A percentile compares a stretch with the other conserved stretches of the same genome.
phyloP scores from a whole-genome alignment of 2,888 invertebrate genomes.

The Melinaea marsaeus region DNA sequence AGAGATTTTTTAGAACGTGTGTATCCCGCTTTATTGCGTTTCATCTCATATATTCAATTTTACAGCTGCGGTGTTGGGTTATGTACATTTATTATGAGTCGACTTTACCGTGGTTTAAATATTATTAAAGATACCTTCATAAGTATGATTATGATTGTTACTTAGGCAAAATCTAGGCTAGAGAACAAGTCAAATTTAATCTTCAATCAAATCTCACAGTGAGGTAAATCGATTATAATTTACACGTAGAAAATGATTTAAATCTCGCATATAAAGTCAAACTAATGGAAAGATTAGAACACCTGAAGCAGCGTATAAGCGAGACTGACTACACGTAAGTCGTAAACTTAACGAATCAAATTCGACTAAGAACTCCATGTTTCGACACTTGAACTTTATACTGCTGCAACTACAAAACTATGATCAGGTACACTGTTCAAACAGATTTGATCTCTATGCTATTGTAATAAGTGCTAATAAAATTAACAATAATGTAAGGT shows the following conservation, averaged over 20 bases:
- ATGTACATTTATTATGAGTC: not conserved
- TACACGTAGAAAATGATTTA: constrained; percentile 5
- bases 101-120: not conserved
- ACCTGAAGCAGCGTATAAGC: constrained; percentile 18
- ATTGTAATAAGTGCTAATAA: constrained; percentile 20
- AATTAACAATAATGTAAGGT: constrained; percentile 21
- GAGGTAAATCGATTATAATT: not conserved
- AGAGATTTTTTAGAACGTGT: constrained; percentile 36
- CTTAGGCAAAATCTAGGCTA: not conserved
- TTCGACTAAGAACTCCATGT: constrained; percentile 33
- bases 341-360: constrained; percentile 37
- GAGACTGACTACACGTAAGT: constrained; percentile 31
- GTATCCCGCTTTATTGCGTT: constrained; percentile 26
- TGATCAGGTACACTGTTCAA: constrained; percentile 18
- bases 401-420: constrained; percentile 31
- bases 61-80: not conserved
- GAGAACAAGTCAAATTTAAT: not conserved
- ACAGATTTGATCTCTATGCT: constrained; percentile 30
- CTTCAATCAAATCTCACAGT: not conserved
- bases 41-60: constrained; percentile 11
- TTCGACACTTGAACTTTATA: constrained; percentile 34
- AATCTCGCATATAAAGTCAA: constrained; percentile 12
- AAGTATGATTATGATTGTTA: not conserved
- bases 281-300: constrained; percentile 20
- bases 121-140: not conserved